Evolutionary conservation across 2,888 invertebrate species (phyloP).

Genomic region (Tenthredo notha): DNA sequence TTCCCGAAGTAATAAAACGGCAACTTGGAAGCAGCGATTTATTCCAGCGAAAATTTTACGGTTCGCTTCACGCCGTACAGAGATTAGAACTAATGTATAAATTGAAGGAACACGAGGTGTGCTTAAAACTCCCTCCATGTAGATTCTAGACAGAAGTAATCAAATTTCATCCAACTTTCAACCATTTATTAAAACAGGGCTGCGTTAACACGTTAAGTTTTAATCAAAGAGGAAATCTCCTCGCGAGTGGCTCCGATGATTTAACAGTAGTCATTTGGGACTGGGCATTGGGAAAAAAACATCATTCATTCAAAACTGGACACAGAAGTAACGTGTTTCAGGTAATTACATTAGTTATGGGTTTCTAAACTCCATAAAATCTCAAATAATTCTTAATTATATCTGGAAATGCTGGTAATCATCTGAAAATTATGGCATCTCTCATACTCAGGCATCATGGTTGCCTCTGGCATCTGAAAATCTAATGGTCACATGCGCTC

Average conservation of each 20-base stretch:
- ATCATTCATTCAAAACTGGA: slow-evolving; percentile 87
- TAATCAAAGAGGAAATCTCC: slow-evolving; percentile 86
- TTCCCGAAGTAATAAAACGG: slow-evolving; percentile 84
- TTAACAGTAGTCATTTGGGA: slow-evolving; percentile 93
- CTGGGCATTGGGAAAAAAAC: slow-evolving; percentile 87
- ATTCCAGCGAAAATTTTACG: slow-evolving; percentile 88
- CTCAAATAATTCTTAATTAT: no score
- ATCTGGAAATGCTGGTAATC: no score
- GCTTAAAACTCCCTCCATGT: background rate
- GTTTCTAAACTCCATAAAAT: background rate
- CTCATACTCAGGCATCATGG: slow-evolving; percentile 85
- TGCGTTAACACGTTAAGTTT: slow-evolving; percentile 97
- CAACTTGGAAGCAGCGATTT: slow-evolving; percentile 82
- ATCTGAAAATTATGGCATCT: background rate
- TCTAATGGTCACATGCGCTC: slow-evolving; percentile 92
- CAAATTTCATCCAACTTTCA: background rate
- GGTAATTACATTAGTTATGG: slow-evolving; percentile 79
- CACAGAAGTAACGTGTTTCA: slow-evolving; percentile 95
- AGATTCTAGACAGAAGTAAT: background rate
- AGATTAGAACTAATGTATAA: slow-evolving; percentile 89
- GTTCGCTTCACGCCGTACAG: slow-evolving; percentile 90
- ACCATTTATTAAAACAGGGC: slow-evolving; percentile 78
- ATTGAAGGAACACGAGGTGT: slow-evolving; percentile 85
- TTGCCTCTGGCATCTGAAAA: slow-evolving; percentile 88
- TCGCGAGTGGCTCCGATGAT: slow-evolving; percentile 96